Evolutionary conservation across 2,888 invertebrate species (phyloP), one percentile per base, ranked within the genome.

Genomic region (Cheilosia vulpina): DNA sequence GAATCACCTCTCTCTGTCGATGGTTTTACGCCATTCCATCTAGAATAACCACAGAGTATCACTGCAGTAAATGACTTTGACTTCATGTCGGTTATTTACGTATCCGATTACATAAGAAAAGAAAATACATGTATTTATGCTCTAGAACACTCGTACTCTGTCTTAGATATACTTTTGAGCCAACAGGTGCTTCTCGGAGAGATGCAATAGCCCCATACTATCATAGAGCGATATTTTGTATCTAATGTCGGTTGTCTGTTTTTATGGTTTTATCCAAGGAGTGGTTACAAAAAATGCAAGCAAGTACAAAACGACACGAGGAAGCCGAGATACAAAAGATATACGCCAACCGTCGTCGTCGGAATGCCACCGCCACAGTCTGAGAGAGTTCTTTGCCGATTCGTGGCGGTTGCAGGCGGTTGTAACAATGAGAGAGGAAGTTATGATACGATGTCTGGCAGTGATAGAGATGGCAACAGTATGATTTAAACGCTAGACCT

Each of bases 391-490:
- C 50, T 72, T 72, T 53, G 53, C 72, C 4, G 50, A 21, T 13
- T 50, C 19, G 19, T 60, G 7, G 6, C 19, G 47, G 7, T 41
- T 15, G 24, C 41, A 52, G 41, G 27, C 31, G 50, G 11, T 38
- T 38, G 63, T 34, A 80, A 76, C 80, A 75, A 80, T 75, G 80
- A 52, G 76, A 76, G 76, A 80, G 76, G 80, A 85, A 85, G 84
- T 80, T 76, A 80, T 62, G 71, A 69, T 71, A 47, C 55, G 55
- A 76, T 58, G 75, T 60, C 65, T 17, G 84, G 47, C 71, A 83
- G 66, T 78, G 78, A 83, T 73, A 65, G 68, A 79, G 68, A 69
- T 75, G 50, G 63, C 27, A 50, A 50, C 47, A 15, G 11, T 24
- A 47, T 52, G 38, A 45, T 52, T 21, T 63, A 19, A 27, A 57